phyloP scores from a whole-genome alignment of 2,888 invertebrate genomes.

The Agonopterix alstromeriana region DNA sequence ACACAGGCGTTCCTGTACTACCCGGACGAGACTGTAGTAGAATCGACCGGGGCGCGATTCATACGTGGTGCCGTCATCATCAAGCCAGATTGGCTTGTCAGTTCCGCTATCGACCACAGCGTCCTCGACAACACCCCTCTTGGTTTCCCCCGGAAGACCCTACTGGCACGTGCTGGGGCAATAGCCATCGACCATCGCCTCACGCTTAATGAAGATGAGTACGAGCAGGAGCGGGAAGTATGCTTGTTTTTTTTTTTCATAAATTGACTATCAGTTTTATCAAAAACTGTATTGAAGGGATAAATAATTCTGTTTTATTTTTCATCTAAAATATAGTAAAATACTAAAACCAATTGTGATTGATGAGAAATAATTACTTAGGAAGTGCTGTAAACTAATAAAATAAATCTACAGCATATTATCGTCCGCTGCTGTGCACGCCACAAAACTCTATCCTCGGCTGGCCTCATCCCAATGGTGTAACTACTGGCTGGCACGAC shows the following conservation, averaged over 20 bases:
- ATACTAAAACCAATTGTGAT: no score
- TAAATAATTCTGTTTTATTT: no score
- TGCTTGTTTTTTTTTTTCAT: not conserved
- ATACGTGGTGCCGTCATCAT: constrained; percentile 49
- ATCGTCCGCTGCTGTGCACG: not conserved
- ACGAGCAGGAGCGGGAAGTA: constrained; percentile 66
- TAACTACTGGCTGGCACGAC: no score
- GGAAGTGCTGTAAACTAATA: no score
- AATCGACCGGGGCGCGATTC: constrained; percentile 35
- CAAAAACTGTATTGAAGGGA: no score
- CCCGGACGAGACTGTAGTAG: constrained; percentile 44
- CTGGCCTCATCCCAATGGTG: no score
- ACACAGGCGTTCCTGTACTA: constrained; percentile 59
- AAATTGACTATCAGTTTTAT: not conserved
- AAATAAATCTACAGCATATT: no score
- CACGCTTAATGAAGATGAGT: constrained; percentile 58
- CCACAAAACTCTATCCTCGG: no score
- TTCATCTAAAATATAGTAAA: no score
- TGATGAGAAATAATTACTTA: no score
- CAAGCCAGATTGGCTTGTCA: constrained; percentile 47
- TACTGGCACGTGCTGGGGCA: constrained; percentile 57
- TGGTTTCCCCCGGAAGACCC: constrained; percentile 52
- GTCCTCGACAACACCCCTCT: constrained; percentile 18
- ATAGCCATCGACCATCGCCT: constrained; percentile 43
- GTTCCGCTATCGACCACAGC: constrained; percentile 40